Conservation (phyloP, 2,797 vertebrate genomes). For the Cynodonichthys magdalenae region DNA sequence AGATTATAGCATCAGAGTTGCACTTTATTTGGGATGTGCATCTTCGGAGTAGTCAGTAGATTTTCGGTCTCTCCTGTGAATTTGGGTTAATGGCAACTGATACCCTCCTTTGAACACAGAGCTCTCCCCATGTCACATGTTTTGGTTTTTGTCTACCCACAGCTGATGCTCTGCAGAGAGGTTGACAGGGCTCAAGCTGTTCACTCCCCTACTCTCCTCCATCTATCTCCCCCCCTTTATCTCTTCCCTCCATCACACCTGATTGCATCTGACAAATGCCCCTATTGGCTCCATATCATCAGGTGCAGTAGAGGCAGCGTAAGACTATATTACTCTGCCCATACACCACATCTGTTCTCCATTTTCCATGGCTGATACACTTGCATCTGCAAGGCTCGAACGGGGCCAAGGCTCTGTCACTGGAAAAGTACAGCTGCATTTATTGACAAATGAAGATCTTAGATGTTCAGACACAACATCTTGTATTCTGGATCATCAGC, state of each 20-base stretch:
- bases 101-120: constrained; percentile 35
- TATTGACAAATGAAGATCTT: constrained; percentile 38
- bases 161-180: constrained; percentile 74
- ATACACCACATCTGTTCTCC: constrained; percentile 78
- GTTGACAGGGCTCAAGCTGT: constrained; percentile 71
- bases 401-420: constrained; percentile 59
- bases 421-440: constrained; percentile 55
- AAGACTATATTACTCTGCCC: constrained; percentile 79
- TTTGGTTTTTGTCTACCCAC: constrained; percentile 58
- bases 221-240: constrained; percentile 47
- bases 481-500: constrained; percentile 48
- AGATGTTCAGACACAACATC: constrained; percentile 47
- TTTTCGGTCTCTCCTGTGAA: constrained; percentile 28
- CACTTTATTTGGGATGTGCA: constrained; percentile 14
- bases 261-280: constrained; percentile 84
- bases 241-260: constrained; percentile 79
- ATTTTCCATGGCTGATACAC: constrained; percentile 69
- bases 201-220: constrained; percentile 41
- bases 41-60: constrained; percentile 5
- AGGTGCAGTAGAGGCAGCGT: constrained; percentile 74
- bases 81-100: constrained; percentile 35
- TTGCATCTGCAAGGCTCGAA: constrained; percentile 57
- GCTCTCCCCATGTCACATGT: constrained; percentile 40
- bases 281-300: constrained; percentile 82
- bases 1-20: constrained; percentile 50